These are phyloP conservation scores for Chirona hameri DNA, from an alignment of 2,888 invertebrate species.

Conservation along the genomic window DNA sequence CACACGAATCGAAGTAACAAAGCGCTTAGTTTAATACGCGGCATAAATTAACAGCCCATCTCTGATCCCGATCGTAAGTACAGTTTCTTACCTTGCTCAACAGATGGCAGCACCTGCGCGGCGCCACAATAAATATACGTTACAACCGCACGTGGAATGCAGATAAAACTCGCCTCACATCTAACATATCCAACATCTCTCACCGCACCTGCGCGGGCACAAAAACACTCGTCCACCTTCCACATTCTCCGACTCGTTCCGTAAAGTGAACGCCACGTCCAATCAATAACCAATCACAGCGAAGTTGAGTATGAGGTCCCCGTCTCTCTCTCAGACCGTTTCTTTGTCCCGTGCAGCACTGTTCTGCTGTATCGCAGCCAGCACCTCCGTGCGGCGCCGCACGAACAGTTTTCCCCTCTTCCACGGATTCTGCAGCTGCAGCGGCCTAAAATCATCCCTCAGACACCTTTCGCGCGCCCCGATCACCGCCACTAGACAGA, in stretches of 20 bases:
- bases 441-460: slow-evolving; percentile 87
- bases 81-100: background rate
- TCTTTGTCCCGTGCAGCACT: slow-evolving; percentile 59
- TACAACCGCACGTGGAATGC: background rate
- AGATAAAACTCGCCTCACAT: background rate
- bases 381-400: slow-evolving; percentile 80
- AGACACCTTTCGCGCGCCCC: slow-evolving; percentile 91
- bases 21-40: background rate
- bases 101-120: background rate
- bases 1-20: background rate
- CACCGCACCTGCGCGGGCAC: background rate
- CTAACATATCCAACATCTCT: background rate
- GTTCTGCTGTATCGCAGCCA: slow-evolving; percentile 83
- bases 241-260: no score
- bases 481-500: slow-evolving; percentile 92
- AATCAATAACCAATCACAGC: background rate
- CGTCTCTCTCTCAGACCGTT: slow-evolving; percentile 29
- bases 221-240: background rate
- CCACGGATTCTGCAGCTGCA: slow-evolving; percentile 94
- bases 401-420: slow-evolving; percentile 89
- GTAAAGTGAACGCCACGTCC: no score
- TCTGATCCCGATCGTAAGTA: background rate
- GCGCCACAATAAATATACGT: background rate
- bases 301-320: background rate
- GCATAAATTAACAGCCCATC: background rate